A percentile compares a stretch with the other conserved stretches of the same genome.
Evolutionary conservation across 1,140 invertebrate species (phyloP).

Genomic region (Bombus picipes): DNA sequence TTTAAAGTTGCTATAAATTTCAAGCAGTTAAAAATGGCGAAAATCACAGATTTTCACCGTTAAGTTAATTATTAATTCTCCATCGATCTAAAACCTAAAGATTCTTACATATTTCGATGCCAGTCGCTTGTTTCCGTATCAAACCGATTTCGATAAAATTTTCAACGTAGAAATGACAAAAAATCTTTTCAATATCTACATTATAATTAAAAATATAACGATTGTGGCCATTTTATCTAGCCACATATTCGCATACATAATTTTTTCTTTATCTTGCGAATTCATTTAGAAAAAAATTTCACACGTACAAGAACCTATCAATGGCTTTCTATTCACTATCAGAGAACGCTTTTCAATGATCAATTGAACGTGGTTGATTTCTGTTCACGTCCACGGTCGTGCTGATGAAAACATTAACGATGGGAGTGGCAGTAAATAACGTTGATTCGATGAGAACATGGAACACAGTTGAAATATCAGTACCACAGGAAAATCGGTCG

Average conservation of each 20-base stretch:
- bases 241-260: background rate
- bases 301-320: background rate
- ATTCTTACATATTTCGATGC: too few relatives aligned
- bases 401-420: background rate
- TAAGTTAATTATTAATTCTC: too few relatives aligned
- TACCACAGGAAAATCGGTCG: background rate
- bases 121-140: too few relatives aligned
- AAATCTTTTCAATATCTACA: too few relatives aligned
- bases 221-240: background rate
- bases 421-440: background rate
- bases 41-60: too few relatives aligned
- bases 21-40: too few relatives aligned
- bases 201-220: background rate
- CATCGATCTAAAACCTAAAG: too few relatives aligned
- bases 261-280: too few relatives aligned
- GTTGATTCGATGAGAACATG: background rate
- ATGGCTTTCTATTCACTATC: background rate
- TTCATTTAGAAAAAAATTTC: background rate
- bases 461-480: constrained; percentile 9
- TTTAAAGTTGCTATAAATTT: too few relatives aligned
- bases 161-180: too few relatives aligned
- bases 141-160: too few relatives aligned
- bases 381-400: background rate
- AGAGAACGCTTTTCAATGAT: background rate
- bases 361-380: background rate